phyloP scores from a whole-genome alignment of 2,888 invertebrate species.

The Drosophila cognata region DNA sequence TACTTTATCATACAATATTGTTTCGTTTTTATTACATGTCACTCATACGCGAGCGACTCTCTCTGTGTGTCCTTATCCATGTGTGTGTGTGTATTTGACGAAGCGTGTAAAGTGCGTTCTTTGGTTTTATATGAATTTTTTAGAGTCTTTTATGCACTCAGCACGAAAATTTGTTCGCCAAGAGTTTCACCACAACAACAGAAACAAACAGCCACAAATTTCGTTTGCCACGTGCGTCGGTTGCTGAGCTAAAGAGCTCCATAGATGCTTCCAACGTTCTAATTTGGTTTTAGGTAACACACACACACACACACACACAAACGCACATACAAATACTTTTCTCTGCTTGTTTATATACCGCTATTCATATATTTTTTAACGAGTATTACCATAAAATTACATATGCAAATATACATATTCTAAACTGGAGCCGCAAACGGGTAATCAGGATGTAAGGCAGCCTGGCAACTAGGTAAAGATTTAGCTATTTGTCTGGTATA shows the following conservation, averaged over 20 bases:
- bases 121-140: constrained; percentile 79
- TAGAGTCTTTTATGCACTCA: constrained; percentile 80
- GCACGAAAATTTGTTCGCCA: constrained; percentile 75
- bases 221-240: constrained; percentile 61
- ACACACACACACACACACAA: constrained; percentile 3
- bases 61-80: constrained; percentile 9
- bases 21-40: constrained; percentile 79
- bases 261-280: constrained; percentile 51
- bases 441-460: constrained; percentile 35
- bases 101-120: constrained; percentile 79
- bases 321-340: constrained; percentile 31
- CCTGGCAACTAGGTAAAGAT: constrained; percentile 55
- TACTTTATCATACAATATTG: constrained; percentile 81
- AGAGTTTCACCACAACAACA: constrained; percentile 67
- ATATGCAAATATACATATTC: constrained; percentile 79
- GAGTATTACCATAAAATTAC: constrained; percentile 80
- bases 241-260: constrained; percentile 35
- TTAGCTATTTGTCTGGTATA: constrained; percentile 73
- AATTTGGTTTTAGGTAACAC: constrained; percentile 55
- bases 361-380: constrained; percentile 70
- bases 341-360: constrained; percentile 52
- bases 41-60: constrained; percentile 68
- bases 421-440: constrained; percentile 30
- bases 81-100: constrained; percentile 34
- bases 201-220: constrained; percentile 49